Evolutionary conservation across 2,888 invertebrate genomes (phyloP), one percentile per base, ranked within the genome.

Genomic region (Diplazon laetatorius): DNA sequence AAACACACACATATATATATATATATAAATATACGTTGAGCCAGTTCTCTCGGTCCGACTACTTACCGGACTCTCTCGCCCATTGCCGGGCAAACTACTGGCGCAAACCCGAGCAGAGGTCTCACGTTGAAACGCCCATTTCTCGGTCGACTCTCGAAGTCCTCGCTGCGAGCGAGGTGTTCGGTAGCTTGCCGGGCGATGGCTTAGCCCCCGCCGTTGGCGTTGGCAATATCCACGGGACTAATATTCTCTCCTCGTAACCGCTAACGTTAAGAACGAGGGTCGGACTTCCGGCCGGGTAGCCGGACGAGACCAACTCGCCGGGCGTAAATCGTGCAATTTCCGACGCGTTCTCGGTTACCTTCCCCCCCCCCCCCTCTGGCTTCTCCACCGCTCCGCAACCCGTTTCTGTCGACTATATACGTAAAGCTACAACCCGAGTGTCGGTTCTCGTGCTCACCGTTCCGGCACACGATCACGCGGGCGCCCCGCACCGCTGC

Each of bases 221-320:
- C 50, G 68, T 68, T 59, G 52, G 75, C 72, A 75, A 79, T 79
- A 78, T 75, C n/a, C 75, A 78, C 78, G 75, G n/a, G 75, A 79
- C 75, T 76, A 79, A 79, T 79, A 76, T 79, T 76, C 78, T 76
- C 78, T 79, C 72, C 72, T 76, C 78, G 75, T 79, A 79, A 79
- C 78, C 78, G 50, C 78, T 69, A 72, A 76, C 68, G 78, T 79
- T 76, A 72, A 72, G 78, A 79, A 72, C 71, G 71, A 72, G 55
- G 46, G 60, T 52, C 74, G 68, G 75, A 75, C 75, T 79, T 79
- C 78, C 78, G 78, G 78, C 57, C 74, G 68, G 62, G 62, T 72
- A 75, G 78, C 75, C 75, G 75, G 78, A 75, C 75, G 78, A 68
- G 78, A 65, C 70, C 75, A 68, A 71, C 68, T 55, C 66, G 71